phyloP scores from a whole-genome alignment of 2,113 vertebrate genomes.

The Brachypodius melanocephalos region DNA sequence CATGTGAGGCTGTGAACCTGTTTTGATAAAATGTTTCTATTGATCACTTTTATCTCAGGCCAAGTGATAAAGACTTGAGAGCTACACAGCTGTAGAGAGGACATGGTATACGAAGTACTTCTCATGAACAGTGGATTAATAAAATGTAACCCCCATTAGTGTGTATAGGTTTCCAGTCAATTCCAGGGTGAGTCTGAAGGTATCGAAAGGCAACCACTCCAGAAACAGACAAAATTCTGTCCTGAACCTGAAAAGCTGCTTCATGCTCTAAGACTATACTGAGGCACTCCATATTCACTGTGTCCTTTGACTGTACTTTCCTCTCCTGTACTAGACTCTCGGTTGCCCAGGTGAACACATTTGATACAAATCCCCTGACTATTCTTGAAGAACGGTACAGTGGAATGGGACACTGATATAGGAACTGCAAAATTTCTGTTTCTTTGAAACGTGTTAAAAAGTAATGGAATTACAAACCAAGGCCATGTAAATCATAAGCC shows the following conservation, averaged over 20 bases:
- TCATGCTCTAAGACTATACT: not conserved
- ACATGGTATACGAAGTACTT: not conserved
- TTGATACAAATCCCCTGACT: not conserved
- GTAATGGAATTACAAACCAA: not conserved
- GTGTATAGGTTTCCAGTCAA: not conserved
- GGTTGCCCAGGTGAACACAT: not conserved
- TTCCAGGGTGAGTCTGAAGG: not conserved
- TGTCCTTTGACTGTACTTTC: not conserved
- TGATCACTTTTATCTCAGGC: not conserved
- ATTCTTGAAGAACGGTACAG: not conserved
- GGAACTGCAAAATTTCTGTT: not conserved
- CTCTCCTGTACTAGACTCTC: not conserved
- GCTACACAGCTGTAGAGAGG: not conserved
- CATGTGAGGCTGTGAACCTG: not conserved
- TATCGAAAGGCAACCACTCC: not conserved
- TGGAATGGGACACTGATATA: not conserved
- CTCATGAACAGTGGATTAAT: not conserved
- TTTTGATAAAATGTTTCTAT: not conserved
- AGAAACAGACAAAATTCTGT: not conserved
- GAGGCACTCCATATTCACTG: not conserved
- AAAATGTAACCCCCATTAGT: not conserved
- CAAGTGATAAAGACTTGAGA: not conserved
- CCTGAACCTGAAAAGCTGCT: not conserved
- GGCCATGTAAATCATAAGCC: not conserved
- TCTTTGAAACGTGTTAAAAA: not conserved